A percentile compares a stretch with the other conserved stretches of the same genome.
phyloP scores from a whole-genome alignment of 2,888 invertebrate species.

The Chromoteleia sp. region DNA sequence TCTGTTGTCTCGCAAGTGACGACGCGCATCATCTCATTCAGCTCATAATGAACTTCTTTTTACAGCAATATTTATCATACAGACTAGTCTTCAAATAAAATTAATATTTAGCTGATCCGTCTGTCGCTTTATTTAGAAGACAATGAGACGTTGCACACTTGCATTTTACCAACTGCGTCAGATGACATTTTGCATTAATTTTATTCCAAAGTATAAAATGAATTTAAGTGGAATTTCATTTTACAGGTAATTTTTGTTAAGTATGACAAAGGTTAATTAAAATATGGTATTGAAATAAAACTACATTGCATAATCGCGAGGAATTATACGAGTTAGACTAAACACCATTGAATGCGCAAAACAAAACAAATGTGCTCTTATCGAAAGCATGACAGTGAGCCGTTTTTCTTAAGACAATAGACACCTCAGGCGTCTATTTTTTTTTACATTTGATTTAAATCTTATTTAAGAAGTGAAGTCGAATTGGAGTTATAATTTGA shows the following conservation, averaged over 20 bases:
- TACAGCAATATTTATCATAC: background rate
- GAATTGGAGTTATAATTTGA: no score
- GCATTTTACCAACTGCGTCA: background rate
- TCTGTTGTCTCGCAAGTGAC: background rate
- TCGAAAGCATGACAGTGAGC: conserved; percentile 11
- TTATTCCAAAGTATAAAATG: background rate
- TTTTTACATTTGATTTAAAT: no score
- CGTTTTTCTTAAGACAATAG: conserved; percentile 35
- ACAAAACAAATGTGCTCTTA: conserved; percentile 30
- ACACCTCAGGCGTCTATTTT: conserved; percentile 8
- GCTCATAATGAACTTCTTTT: conserved; percentile 3
- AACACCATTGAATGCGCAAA: background rate
- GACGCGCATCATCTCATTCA: background rate
- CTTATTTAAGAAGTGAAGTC: no score
- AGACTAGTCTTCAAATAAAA: background rate
- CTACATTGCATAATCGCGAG: background rate
- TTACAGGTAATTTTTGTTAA: background rate
- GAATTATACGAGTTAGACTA: conserved; percentile 2
- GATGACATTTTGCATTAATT: conserved; percentile 6
- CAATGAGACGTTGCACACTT: background rate
- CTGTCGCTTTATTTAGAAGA: no score
- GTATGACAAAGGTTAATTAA: background rate
- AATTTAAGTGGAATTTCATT: background rate
- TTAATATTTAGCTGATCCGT: background rate
- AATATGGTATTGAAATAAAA: background rate